Evolutionary conservation across 2,888 invertebrate species (phyloP).

Genomic region (Lordiphosa andalusiaca): DNA sequence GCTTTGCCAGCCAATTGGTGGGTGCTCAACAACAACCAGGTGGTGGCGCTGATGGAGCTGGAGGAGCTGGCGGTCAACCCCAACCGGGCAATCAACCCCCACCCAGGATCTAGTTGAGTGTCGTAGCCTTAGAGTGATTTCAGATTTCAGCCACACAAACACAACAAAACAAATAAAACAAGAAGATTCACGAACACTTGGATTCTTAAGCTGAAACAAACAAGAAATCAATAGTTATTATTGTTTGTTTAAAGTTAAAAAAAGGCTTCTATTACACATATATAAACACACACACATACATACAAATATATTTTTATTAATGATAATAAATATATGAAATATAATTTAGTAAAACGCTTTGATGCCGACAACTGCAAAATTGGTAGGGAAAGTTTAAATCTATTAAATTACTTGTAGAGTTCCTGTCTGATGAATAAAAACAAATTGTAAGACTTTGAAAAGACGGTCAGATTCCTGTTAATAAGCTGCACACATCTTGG

Average conservation of each 20-base stretch:
- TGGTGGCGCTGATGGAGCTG: slow-evolving; percentile 28
- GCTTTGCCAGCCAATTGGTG: slow-evolving; percentile 66
- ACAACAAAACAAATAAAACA: slow-evolving; percentile 5
- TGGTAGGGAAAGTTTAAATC: too few species aligned
- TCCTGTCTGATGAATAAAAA: too few species aligned
- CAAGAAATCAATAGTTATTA: slow-evolving; percentile 16
- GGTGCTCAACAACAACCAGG: slow-evolving; percentile 42
- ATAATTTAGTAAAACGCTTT: not conserved
- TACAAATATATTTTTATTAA: slow-evolving; percentile 63
- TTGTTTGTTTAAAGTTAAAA: slow-evolving; percentile 47
- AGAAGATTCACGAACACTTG: not conserved
- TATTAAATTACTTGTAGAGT: too few species aligned
- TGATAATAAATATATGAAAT: slow-evolving; percentile 50
- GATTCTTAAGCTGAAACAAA: slow-evolving; percentile 25
- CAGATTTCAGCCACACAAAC: slow-evolving; percentile 8
- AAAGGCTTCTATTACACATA: slow-evolving; percentile 46
- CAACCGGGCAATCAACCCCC: slow-evolving; percentile 68
- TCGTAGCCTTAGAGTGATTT: slow-evolving; percentile 16
- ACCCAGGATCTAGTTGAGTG: slow-evolving; percentile 45
- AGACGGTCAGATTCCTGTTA: too few species aligned
- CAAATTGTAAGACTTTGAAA: too few species aligned
- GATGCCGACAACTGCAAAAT: too few species aligned
- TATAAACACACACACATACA: slow-evolving; percentile 25
- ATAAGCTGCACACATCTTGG: too few species aligned
- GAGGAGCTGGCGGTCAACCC: slow-evolving; percentile 43